Percentiles rank a stretch among this genome's conserved stretches.
Evolutionary conservation across 1,140 invertebrate genomes (phyloP).

Genomic region (Bombyx mori): DNA sequence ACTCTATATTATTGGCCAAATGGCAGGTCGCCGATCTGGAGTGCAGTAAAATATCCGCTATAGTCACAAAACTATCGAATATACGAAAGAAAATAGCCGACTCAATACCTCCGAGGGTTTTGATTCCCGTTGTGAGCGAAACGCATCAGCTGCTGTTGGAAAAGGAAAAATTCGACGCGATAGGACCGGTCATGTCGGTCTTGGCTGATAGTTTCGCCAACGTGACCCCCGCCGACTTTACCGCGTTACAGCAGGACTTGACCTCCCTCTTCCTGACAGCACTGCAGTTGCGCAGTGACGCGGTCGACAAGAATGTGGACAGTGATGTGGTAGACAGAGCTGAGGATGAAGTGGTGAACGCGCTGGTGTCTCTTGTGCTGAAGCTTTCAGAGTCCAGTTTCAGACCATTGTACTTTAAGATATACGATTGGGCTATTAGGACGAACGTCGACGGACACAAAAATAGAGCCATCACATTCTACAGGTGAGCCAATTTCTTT

Average conservation of each 20-base stretch:
- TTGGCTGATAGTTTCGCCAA: constrained; percentile 79
- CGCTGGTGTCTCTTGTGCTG: constrained; percentile 83
- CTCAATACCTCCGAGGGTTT: constrained; percentile 79
- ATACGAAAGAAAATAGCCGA: constrained; percentile 79
- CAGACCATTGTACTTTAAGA: constrained; percentile 87
- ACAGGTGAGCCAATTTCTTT: constrained; percentile 70
- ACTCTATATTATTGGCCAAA: constrained; percentile 73
- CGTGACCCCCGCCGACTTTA: constrained; percentile 75
- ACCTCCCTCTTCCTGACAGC: constrained; percentile 82
- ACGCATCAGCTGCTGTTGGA: constrained; percentile 76
- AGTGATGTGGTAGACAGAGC: constrained; percentile 51
- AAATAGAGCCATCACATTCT: constrained; percentile 83
- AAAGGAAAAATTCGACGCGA: constrained; percentile 73
- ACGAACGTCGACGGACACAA: constrained; percentile 71
- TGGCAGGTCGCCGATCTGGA: constrained; percentile 58
- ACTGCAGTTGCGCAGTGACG: constrained; percentile 77
- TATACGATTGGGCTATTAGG: constrained; percentile 87
- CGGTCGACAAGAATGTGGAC: constrained; percentile 46
- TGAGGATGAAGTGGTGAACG: constrained; percentile 82
- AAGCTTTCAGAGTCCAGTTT: constrained; percentile 92
- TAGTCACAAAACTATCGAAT: constrained; percentile 73
- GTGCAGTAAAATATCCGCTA: constrained; percentile 69
- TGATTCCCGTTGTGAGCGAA: constrained; percentile 81
- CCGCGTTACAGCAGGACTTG: constrained; percentile 75
- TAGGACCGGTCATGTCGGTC: constrained; percentile 81